Evolutionary conservation across 2,797 vertebrate genomes (phyloP).

Genomic region (Trematomus bernacchii): DNA sequence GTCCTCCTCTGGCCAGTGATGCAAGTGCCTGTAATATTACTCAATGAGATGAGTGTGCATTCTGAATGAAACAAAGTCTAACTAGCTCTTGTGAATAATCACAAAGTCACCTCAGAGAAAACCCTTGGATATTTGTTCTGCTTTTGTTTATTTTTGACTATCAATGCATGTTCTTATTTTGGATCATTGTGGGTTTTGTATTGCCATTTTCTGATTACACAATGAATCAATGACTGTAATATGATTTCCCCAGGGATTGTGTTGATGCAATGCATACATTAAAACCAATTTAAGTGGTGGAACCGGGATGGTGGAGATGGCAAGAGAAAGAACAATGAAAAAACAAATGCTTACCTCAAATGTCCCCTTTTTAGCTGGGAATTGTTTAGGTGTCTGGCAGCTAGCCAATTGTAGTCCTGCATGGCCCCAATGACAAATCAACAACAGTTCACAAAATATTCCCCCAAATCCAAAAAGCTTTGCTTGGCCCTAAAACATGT

Average conservation of each 20-base stretch:
- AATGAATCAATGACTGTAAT: slow-evolving; percentile 6
- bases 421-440: slow-evolving; percentile 13
- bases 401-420: slow-evolving; percentile 42
- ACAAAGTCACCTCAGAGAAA: slow-evolving; percentile 19
- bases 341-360: background rate
- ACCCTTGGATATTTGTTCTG: background rate
- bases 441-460: background rate
- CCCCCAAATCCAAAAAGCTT: background rate
- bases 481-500: background rate
- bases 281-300: slow-evolving; percentile 11
- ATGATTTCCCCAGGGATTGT: background rate
- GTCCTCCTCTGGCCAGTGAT: slow-evolving; percentile 44
- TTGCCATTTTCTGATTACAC: slow-evolving; percentile 14
- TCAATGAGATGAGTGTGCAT: background rate
- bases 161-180: slow-evolving; percentile 19
- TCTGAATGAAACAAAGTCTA: slow-evolving; percentile 19
- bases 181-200: background rate
- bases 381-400: slow-evolving; percentile 80
- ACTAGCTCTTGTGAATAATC: slow-evolving; percentile 15
- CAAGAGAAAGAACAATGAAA: slow-evolving; percentile 6
- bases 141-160: background rate
- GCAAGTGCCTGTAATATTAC: slow-evolving; percentile 58
- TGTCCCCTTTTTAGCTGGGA: slow-evolving; percentile 28
- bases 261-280: slow-evolving; percentile 13
- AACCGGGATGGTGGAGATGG: slow-evolving; percentile 19